These are phyloP conservation scores for Lasioglossum leucozonium DNA, from an alignment of 2,888 invertebrate species.

Conservation along the genomic window DNA sequence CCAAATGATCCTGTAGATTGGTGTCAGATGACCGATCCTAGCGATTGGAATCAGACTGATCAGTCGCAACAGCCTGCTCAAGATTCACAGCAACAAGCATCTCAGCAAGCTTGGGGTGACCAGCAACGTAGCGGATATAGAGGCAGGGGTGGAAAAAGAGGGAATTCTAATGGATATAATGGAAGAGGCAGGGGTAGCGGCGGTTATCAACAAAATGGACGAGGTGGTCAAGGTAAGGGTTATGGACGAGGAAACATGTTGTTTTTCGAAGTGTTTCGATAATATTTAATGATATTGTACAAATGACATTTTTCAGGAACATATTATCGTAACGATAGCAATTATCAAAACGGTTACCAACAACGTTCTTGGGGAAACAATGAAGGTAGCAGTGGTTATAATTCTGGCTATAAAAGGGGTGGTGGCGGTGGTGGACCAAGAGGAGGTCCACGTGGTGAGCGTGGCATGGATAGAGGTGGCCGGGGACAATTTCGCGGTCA, in stretches of 20 bases:
- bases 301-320: constrained; percentile 68
- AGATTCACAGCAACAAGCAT: constrained; percentile 76
- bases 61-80: constrained; percentile 78
- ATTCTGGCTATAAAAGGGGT: constrained; percentile 79
- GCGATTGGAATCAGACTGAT: constrained; percentile 84
- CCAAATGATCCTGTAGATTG: constrained; percentile 78
- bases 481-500: constrained; percentile 80
- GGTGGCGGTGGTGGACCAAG: constrained; percentile 73
- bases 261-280: neutral
- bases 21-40: constrained; percentile 79
- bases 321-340: constrained; percentile 82
- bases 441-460: constrained; percentile 78
- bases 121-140: constrained; percentile 81
- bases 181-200: constrained; percentile 85
- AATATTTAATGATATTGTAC: neutral
- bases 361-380: constrained; percentile 80
- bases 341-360: constrained; percentile 84
- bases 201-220: constrained; percentile 83
- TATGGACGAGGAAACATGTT: neutral
- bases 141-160: constrained; percentile 85
- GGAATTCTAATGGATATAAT: constrained; percentile 86
- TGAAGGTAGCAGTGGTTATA: constrained; percentile 75
- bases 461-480: constrained; percentile 75
- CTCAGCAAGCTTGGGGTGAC: constrained; percentile 81
- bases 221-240: constrained; percentile 77